Evolutionary conservation across 2,797 vertebrate genomes (phyloP), one percentile per base, ranked within the genome.

Genomic region (Anguilla marmorata): DNA sequence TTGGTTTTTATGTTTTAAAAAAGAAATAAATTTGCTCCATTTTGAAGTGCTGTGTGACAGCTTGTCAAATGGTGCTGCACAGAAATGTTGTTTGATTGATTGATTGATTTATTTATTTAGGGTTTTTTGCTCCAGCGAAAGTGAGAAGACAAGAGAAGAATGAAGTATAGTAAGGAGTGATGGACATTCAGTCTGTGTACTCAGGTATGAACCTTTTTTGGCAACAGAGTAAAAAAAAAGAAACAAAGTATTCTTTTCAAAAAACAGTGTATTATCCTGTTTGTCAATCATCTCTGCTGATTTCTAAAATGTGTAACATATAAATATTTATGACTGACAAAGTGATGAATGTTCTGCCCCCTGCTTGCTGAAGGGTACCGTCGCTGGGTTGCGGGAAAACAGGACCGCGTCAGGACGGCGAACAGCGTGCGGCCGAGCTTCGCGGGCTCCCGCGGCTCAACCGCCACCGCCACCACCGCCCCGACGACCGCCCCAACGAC

Each of bases 131-230:
- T n/a, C 60, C 21, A 66, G 24, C 1, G 21, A 30, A 72, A 30
- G 69, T 72, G 69, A 72, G 69, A 72, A 33, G 69, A 72, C 69
- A 33, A 41, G 56, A 69, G 63, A 69, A 33, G 69, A 33, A 72
- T 33, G 69, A 72, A 27, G 27, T 72, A 33, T 9, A 72, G 69
- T 12, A 11, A 27, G n/a, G 8, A 72, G 2, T n/a, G 9, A 72
- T 72, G 69, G 27, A 72, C 69, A 30, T n/a, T 12, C 9, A 30
- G 27, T n/a, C 9, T 72, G 9, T 30, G n/a, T 27, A 72, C 69
- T 33, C 2, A 2, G 69, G 56, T 54, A 14, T 11, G 52, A 54
- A 9, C 52, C 52, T 58, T 58, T 16, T 58, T 16, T 58, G 56
- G 56, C 56, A 58, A 16, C 16, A 2, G 3, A 19, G 56, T 58